Evolutionary conservation across 1,140 invertebrate species (phyloP).

Genomic region (Drosophila tropicalis): DNA sequence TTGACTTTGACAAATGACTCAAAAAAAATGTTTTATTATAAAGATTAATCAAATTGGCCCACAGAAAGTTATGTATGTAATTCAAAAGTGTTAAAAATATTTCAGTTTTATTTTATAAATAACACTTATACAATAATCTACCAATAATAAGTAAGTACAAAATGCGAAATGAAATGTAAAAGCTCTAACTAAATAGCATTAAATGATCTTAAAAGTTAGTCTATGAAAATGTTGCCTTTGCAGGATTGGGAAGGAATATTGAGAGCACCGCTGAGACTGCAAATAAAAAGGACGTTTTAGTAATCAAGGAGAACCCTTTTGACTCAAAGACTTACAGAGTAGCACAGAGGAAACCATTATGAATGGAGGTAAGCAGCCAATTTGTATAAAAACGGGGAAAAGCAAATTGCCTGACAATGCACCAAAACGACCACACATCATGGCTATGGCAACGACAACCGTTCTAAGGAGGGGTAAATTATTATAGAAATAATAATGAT

Average conservation of each 20-base stretch:
- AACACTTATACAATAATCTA: neutral
- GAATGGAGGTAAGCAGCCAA: conserved; percentile 78
- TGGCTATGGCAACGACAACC: conserved; percentile 69
- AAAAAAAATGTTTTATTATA: too few relatives aligned
- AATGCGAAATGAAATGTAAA: neutral
- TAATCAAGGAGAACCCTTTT: neutral
- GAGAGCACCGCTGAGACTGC: conserved; percentile 57
- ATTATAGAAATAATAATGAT: neutral
- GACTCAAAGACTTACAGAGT: conserved; percentile 51
- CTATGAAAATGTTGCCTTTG: conserved; percentile 60
- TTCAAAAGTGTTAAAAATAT: neutral
- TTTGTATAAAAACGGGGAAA: conserved; percentile 72
- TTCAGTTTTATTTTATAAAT: neutral
- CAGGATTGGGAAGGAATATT: conserved; percentile 60
- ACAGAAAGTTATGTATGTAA: too few relatives aligned
- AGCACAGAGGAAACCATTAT: conserved; percentile 71
- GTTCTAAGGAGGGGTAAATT: conserved; percentile 38
- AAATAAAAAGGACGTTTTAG: conserved; percentile 16
- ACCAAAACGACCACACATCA: conserved; percentile 79
- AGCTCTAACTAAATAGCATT: neutral
- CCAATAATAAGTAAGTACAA: neutral
- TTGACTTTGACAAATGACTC: too few relatives aligned
- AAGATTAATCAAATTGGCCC: too few relatives aligned
- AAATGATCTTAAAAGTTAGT: neutral
- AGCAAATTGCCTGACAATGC: conserved; percentile 76